Evolutionary conservation across 1,140 invertebrate species (phyloP).

Genomic region (Drosophila paulistorum): DNA sequence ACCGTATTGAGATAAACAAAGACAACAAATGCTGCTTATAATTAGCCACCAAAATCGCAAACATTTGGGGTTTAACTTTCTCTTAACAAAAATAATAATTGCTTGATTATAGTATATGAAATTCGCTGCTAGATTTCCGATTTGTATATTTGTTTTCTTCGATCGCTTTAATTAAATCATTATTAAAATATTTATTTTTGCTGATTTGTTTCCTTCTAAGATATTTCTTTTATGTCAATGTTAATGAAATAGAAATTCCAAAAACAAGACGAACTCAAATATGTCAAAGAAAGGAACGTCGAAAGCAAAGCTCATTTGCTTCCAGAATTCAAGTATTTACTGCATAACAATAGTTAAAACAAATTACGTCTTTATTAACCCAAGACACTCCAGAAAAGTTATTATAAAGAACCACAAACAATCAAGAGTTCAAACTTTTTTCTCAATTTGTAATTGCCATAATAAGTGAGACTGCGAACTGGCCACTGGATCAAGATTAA

Average conservation of each 20-base stretch:
- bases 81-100: slow-evolving; percentile 22
- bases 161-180: slow-evolving; percentile 59
- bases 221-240: slow-evolving; percentile 31
- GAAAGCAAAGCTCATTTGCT: slow-evolving; percentile 42
- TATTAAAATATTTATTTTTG: slow-evolving; percentile 63
- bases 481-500: too few relatives aligned
- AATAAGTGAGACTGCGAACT: background rate
- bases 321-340: slow-evolving; percentile 65
- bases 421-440: background rate
- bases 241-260: background rate
- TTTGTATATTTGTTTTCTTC: slow-evolving; percentile 25
- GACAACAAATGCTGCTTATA: slow-evolving; percentile 45
- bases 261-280: too few relatives aligned
- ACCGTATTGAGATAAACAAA: slow-evolving; percentile 39
- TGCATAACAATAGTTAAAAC: slow-evolving; percentile 20
- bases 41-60: slow-evolving; percentile 51
- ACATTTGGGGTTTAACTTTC: slow-evolving; percentile 54
- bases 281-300: too few relatives aligned
- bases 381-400: background rate
- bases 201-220: slow-evolving; percentile 35
- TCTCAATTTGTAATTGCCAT: background rate
- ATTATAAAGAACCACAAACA: slow-evolving; percentile 1
- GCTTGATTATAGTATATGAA: slow-evolving; percentile 5
- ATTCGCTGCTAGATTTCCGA: slow-evolving; percentile 24
- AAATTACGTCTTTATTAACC: slow-evolving; percentile 22